Evolutionary conservation across 2,888 invertebrate genomes (phyloP).

Genomic region (Hyposoter didymator): DNA sequence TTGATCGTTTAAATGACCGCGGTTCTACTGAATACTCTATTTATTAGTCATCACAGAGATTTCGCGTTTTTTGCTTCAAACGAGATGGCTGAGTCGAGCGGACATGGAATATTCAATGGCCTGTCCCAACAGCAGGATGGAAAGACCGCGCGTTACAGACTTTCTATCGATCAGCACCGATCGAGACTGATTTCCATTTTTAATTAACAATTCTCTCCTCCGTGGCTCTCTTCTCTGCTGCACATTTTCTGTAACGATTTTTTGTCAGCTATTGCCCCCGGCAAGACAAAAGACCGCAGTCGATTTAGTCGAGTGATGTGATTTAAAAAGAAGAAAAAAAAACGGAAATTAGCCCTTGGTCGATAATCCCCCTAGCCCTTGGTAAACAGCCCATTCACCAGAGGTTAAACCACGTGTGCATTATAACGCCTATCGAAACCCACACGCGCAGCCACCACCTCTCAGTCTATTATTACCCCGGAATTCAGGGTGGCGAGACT

Average conservation of each 20-base stretch:
- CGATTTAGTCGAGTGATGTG: background rate
- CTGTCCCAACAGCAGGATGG: background rate
- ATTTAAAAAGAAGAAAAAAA: background rate
- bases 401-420: slow-evolving; percentile 3
- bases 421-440: slow-evolving; percentile 13
- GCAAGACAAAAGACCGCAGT: background rate
- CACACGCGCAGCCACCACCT: slow-evolving; percentile 15
- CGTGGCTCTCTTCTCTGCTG: background rate
- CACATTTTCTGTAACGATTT: background rate
- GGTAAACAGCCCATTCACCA: slow-evolving; percentile 9
- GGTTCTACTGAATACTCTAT: background rate
- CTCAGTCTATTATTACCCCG: background rate
- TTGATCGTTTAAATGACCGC: background rate
- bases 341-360: slow-evolving; percentile 1
- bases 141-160: background rate
- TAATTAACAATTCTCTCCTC: background rate
- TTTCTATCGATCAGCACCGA: background rate
- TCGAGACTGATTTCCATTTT: slow-evolving; percentile 12
- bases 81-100: background rate
- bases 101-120: background rate
- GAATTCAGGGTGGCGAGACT: slow-evolving; percentile 20
- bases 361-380: slow-evolving; percentile 2
- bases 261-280: background rate
- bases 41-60: background rate
- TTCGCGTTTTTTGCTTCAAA: background rate